Percentiles rank a stretch among this genome's conserved stretches.
Conservation (phyloP, 2,797 vertebrate genomes). For the Channa striata region DNA sequence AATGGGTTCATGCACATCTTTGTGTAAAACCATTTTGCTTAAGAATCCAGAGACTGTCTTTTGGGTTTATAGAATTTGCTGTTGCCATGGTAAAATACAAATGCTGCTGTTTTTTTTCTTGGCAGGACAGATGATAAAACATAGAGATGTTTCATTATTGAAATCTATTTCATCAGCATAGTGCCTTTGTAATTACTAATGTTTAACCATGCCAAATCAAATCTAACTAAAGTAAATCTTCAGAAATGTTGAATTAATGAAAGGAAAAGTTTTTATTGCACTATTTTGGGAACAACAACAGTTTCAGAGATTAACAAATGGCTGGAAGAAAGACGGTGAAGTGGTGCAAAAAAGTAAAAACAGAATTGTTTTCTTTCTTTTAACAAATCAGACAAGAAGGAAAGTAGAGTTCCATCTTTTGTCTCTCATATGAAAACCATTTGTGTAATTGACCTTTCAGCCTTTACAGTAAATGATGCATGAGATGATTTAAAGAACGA, state of each 20-base stretch:
- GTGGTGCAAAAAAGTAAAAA: neutral
- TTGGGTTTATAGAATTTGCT: slow-evolving; percentile 31
- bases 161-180: neutral
- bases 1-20: neutral
- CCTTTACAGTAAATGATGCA: slow-evolving; percentile 14
- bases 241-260: slow-evolving; percentile 15
- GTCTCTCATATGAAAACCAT: neutral
- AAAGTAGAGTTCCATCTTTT: slow-evolving; percentile 3
- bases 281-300: slow-evolving; percentile 41
- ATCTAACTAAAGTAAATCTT: slow-evolving; percentile 4
- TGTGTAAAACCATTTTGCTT: neutral
- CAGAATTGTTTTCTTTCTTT: neutral
- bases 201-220: neutral
- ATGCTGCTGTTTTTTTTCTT: slow-evolving; percentile 20
- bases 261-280: neutral
- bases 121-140: slow-evolving; percentile 16
- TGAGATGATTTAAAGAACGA: slow-evolving; percentile 50
- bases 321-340: slow-evolving; percentile 2
- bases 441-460: neutral
- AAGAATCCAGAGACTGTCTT: slow-evolving; percentile 12
- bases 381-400: neutral
- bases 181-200: neutral
- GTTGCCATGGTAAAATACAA: slow-evolving; percentile 56
- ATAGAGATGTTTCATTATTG: slow-evolving; percentile 1
- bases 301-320: slow-evolving; percentile 20